Conservation (phyloP, 2,797 vertebrate species). For the Strix occidentalis region DNA sequence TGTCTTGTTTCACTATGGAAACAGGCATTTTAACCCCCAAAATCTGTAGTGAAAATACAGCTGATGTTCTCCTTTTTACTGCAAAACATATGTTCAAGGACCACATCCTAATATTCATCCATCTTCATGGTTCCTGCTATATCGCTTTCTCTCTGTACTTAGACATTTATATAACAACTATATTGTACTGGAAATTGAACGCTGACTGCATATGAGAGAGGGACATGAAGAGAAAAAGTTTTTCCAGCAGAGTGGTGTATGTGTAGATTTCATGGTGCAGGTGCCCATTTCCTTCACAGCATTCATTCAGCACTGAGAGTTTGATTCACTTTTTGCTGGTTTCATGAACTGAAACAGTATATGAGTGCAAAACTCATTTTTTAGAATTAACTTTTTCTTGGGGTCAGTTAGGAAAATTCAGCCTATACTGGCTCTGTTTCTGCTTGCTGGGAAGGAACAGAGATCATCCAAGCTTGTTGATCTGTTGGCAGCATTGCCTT, state of each 20-base stretch:
- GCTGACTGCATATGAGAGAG: background rate
- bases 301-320: background rate
- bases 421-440: background rate
- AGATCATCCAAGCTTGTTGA: background rate
- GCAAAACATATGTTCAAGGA: background rate
- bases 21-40: background rate
- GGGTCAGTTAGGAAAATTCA: background rate
- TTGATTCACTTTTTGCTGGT: background rate
- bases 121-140: background rate
- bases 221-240: accelerated
- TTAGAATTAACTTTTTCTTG: background rate
- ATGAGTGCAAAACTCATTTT: background rate
- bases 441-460: background rate
- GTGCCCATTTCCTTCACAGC: background rate
- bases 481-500: background rate
- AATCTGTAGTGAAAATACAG: background rate
- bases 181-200: background rate
- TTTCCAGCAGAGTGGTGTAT: background rate
- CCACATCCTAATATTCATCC: background rate
- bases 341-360: background rate
- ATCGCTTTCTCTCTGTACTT: background rate
- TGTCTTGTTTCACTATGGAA: background rate
- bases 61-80: background rate
- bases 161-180: background rate
- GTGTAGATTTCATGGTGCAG: background rate